Base-by-base conservation (phyloP, 2,113 vertebrate genomes). In the Tetrao urogallus region DNA sequence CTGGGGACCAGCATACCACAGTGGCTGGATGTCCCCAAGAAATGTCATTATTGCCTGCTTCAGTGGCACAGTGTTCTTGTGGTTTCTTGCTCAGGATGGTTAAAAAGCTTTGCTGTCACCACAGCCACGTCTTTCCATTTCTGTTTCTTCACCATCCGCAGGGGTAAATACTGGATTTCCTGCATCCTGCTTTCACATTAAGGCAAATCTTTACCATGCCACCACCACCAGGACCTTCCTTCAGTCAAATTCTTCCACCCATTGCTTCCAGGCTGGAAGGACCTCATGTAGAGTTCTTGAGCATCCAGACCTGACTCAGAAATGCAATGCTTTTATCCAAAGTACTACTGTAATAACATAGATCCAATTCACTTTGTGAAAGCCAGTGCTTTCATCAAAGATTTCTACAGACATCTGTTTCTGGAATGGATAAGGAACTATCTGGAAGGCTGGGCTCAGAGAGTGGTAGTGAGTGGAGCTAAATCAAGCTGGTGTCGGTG, bases 11-110 rank as follows among this genome's bases (percentile, higher is more conserved):
- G 5, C 0, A 0, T 19, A 25, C 10, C 60, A 48, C 48, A 82
- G 32, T 3, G 1, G 32, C 27, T 0, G 1, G 19, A 17, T 38
- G 7, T 32, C 24, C 56, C 58, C 25, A n/a, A 40, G 34, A 58
- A 57, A 11, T 36, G 24, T 9, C 8, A 10, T 24, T 27, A 50
- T 28, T 76, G n/a, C 25, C 47, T 50, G 34, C 25, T 43, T 27
- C 25, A 16, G 19, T 3, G 25, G 20, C 12, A 58, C 18, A 10
- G 20, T 4, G 5, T 21, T 13, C 19, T 17, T 0, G 0, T 11
- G 5, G 40, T 20, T 45, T 54, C 25, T 11, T 27, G 32, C 60
- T 47, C 32, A 34, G 6, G n/a, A 43, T 13, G 15, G 10, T 27
- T 38, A 48, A 76, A 71, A 2, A 1, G 1, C 6, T 56, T 12